Evolutionary conservation across 2,113 vertebrate species (phyloP).

Genomic region (Regulus satrapa): DNA sequence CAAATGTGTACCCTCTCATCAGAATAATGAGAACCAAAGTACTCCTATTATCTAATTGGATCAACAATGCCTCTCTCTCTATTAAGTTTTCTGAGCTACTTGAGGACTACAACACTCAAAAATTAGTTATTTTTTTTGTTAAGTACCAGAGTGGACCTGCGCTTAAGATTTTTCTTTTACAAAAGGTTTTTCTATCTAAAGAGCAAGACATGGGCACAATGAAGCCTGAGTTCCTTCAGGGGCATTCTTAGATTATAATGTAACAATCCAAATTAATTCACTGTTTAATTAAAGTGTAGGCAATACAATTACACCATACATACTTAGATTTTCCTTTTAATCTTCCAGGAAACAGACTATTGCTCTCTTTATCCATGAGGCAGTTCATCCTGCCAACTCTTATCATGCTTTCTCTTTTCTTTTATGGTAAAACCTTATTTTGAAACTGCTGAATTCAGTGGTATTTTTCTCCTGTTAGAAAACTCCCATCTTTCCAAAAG

Average conservation of each 20-base stretch:
- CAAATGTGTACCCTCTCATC: conserved; percentile 55
- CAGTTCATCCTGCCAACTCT: neutral
- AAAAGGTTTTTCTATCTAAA: neutral
- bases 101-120: neutral
- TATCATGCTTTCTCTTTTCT: neutral
- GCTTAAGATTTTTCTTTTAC: neutral
- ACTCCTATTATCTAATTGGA: conserved; percentile 46
- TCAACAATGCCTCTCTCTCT: neutral
- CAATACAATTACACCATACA: neutral
- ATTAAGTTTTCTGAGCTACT: neutral
- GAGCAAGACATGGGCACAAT: neutral
- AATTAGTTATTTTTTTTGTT: neutral
- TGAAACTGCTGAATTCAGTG: neutral
- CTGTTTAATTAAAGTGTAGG: neutral
- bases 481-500: neutral
- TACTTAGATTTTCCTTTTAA: neutral
- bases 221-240: neutral
- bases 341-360: neutral
- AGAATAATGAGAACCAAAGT: conserved; percentile 50
- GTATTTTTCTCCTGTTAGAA: neutral
- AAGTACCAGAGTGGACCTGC: neutral
- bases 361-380: neutral
- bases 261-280: neutral
- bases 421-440: neutral
- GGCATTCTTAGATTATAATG: neutral